Evolutionary conservation across 2,888 invertebrate genomes (phyloP).

Genomic region (Dasysyrphus tricinctus): DNA sequence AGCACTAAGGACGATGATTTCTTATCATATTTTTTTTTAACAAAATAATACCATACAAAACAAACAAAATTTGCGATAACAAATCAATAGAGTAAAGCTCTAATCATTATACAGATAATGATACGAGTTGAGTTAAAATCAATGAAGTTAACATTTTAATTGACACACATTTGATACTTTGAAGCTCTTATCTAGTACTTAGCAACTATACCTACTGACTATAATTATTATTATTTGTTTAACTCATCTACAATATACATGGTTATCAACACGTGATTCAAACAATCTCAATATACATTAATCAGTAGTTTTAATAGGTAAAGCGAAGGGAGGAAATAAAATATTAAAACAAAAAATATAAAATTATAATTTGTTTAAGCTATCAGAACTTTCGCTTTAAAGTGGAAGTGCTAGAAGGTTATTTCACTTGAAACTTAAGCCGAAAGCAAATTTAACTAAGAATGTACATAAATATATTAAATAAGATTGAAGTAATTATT

Average conservation of each 20-base stretch:
- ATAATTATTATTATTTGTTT: not conserved
- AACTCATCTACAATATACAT: not conserved
- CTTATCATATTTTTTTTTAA: not conserved
- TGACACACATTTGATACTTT: slow-evolving; percentile 19
- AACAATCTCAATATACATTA: not conserved
- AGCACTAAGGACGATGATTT: not conserved
- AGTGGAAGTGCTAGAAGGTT: no score
- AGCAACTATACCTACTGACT: slow-evolving; percentile 4
- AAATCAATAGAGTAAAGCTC: not conserved
- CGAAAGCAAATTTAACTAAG: no score
- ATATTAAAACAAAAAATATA: no score
- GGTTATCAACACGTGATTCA: slow-evolving; percentile 7
- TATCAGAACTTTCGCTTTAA: no score
- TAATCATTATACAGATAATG: not conserved
- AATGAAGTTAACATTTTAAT: slow-evolving; percentile 4
- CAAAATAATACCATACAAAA: not conserved
- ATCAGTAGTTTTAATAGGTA: not conserved
- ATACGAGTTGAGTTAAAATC: not conserved
- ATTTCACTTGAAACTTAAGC: no score
- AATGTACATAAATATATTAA: no score
- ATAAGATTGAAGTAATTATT: no score
- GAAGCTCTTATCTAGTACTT: slow-evolving; percentile 11
- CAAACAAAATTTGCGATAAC: not conserved
- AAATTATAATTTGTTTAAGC: no score
- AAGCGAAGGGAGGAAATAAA: not conserved